A percentile compares a stretch with the other conserved stretches of the same genome.
These are phyloP conservation scores for Rhingia campestris DNA, from an alignment of 2,888 invertebrate genomes.

Conservation along the genomic window DNA sequence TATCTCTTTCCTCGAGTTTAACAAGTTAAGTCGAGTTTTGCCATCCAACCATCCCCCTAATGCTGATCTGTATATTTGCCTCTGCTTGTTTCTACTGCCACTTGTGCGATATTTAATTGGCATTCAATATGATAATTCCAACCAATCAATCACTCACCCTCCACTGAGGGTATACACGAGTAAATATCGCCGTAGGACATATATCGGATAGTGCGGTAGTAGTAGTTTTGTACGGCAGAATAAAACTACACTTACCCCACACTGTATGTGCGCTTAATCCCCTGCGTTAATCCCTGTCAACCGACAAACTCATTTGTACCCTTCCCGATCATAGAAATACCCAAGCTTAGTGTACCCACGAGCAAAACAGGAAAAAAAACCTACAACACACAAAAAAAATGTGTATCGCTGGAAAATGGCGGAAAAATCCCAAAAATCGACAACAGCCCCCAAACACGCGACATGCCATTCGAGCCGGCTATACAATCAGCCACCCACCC, in stretches of 20 bases:
- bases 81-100: constrained; percentile 57
- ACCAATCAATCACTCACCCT: constrained; percentile 68
- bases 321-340: constrained; percentile 64
- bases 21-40: constrained; percentile 64
- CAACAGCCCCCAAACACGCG: constrained; percentile 65
- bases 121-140: constrained; percentile 74
- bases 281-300: constrained; percentile 74
- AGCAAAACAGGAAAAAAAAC: constrained; percentile 24
- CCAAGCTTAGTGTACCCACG: constrained; percentile 36
- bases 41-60: constrained; percentile 3
- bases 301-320: constrained; percentile 74
- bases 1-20: constrained; percentile 36
- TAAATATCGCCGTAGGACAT: constrained; percentile 35
- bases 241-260: constrained; percentile 41
- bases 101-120: constrained; percentile 72
- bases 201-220: constrained; percentile 28
- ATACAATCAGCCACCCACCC: constrained; percentile 14
- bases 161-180: neutral
- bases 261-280: constrained; percentile 64
- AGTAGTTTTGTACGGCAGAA: constrained; percentile 22
- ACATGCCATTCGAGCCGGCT: constrained; percentile 38
- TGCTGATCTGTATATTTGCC: constrained; percentile 15
- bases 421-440: constrained; percentile 72
- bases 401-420: constrained; percentile 57
- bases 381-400: constrained; percentile 12